These are phyloP conservation scores for Drosophila bunnanda DNA, from an alignment of 2,888 invertebrate genomes.

Conservation along the genomic window DNA sequence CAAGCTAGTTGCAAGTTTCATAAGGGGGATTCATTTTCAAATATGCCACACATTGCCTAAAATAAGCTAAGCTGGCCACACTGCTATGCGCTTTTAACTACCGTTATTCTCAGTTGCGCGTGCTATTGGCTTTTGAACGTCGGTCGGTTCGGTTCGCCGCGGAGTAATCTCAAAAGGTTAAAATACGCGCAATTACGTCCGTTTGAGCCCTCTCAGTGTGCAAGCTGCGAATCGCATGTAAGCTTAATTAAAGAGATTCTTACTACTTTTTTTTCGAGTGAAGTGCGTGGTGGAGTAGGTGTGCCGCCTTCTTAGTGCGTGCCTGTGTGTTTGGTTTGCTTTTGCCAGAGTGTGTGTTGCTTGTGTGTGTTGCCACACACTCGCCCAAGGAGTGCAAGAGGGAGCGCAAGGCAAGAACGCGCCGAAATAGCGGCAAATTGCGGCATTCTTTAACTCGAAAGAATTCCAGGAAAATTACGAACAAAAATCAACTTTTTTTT, in stretches of 20 bases:
- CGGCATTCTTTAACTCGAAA: neutral
- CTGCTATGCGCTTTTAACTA: neutral
- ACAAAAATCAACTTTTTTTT: neutral
- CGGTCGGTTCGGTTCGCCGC: conserved; percentile 14
- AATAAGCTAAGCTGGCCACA: neutral
- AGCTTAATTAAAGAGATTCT: conserved; percentile 3
- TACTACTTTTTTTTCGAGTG: conserved; percentile 7
- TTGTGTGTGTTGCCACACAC: neutral
- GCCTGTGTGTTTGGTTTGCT: neutral
- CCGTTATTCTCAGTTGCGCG: neutral
- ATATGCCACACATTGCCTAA: fast-evolving
- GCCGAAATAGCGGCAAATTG: conserved; percentile 12
- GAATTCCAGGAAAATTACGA: neutral
- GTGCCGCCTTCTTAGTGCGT: neutral
- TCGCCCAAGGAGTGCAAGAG: neutral
- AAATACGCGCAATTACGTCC: neutral
- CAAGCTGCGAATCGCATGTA: conserved; percentile 10
- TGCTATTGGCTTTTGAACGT: conserved; percentile 6
- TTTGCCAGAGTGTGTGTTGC: neutral
- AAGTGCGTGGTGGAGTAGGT: neutral
- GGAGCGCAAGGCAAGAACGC: conserved; percentile 2
- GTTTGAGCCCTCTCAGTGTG: neutral
- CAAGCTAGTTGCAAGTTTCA: neutral
- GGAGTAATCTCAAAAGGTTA: neutral
- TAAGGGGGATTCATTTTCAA: neutral